Percentiles rank a stretch among this genome's conserved stretches.
phyloP scores from a whole-genome alignment of 2,113 vertebrate species.

The Eclectus roratus region DNA sequence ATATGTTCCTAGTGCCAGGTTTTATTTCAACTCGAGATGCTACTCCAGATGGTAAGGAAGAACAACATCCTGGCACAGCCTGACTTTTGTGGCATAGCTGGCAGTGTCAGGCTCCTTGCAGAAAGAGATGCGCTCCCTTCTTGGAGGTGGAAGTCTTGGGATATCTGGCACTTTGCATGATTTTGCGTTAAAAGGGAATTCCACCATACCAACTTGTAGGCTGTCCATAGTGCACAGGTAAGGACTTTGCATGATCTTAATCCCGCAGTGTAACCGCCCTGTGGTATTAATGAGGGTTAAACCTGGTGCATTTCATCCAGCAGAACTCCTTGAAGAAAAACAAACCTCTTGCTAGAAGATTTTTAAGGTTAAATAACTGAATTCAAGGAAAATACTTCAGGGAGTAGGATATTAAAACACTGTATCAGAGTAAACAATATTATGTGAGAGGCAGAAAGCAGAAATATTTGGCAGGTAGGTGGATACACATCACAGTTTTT shows the following conservation, averaged over 20 bases:
- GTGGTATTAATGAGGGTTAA: neutral
- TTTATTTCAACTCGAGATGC: neutral
- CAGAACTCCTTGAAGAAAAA: neutral
- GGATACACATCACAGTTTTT: neutral
- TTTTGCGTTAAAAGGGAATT: neutral
- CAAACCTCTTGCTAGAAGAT: neutral
- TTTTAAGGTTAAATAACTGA: neutral
- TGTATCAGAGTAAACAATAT: neutral
- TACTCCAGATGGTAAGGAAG: conserved; percentile 15
- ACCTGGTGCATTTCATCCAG: neutral
- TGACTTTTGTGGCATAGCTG: neutral
- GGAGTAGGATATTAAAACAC: neutral
- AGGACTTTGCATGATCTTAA: neutral
- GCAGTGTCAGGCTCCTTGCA: neutral
- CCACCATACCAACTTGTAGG: neutral
- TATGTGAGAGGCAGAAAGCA: neutral
- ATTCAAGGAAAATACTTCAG: neutral
- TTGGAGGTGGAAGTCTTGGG: neutral
- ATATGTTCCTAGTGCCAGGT: neutral
- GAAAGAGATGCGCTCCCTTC: neutral
- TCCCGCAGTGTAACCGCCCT: neutral
- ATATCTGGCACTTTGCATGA: neutral
- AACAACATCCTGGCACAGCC: conserved; percentile 16
- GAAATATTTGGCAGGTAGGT: neutral
- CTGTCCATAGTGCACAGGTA: neutral